Evolutionary conservation across 2,797 vertebrate genomes (phyloP), one percentile per base, ranked within the genome.

Genomic region (Megalops cyprinoides): DNA sequence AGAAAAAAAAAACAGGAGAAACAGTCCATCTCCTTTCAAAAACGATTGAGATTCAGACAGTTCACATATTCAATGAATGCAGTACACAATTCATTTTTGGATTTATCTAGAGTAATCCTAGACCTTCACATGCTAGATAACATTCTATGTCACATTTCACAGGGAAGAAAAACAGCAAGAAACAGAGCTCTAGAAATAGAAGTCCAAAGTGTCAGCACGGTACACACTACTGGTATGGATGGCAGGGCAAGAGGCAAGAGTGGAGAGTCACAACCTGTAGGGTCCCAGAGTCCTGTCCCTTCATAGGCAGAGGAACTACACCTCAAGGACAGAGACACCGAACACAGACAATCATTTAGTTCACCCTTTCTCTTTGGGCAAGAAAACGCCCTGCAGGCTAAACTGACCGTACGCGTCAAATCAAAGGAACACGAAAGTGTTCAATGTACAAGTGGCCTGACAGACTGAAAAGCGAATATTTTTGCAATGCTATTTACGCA

Each of bases 101-200:
- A 48, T 31, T 31, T 49, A 39, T 48, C 73, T 51, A 49, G 14
- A 48, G 49, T 15, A 74, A 74, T 49, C 73, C 73, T 74, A 25
- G 25, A 23, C 67, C 67, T 71, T 71, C 39, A 71, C 67, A 44
- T 44, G 73, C 73, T 74, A 49, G 46, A 74, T 49, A 74, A 74
- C 73, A 48, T 74, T 74, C 69, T 44, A 25, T 5, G 44, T 51
- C 73, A 74, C 73, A 74, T 74, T 74, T 74, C 73, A 74, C 23
- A 74, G 67, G 67, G 67, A 71, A 49, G 74, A 28, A 7, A 48
- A 74, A 74, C 46, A 74, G 69, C n/a, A 46, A 28, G 12, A 51
- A 73, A n/a, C 8, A 51, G 18, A 1, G 7, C 7, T 7, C 49
- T 8, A 15, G 18, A 15, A 7, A 73, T 12, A 28, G 28, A 28